Evolutionary conservation across 2,113 vertebrate genomes (phyloP).

Genomic region (Sylvietta virens): DNA sequence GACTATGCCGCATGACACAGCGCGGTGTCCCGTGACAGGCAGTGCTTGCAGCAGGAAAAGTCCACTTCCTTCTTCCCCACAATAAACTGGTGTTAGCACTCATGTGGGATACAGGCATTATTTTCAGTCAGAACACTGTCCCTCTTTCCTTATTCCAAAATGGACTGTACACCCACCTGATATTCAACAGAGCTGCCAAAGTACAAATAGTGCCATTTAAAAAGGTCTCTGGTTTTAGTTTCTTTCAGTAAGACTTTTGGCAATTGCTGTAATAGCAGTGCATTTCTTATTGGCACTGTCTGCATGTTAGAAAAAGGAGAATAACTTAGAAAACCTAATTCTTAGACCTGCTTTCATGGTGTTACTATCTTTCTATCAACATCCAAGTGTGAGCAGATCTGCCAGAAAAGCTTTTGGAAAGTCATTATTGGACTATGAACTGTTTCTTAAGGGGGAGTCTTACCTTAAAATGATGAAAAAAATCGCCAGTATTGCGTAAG

Average conservation of each 20-base stretch:
- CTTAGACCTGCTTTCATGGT: not conserved
- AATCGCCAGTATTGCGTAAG: not conserved
- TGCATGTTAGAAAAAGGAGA: not conserved
- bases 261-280: not conserved
- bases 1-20: not conserved
- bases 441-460: not conserved
- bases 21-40: not conserved
- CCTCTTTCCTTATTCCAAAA: not conserved
- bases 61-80: not conserved
- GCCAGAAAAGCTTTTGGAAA: not conserved
- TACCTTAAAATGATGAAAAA: not conserved
- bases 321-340: not conserved
- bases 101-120: too few species aligned
- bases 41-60: not conserved
- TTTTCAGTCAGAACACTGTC: not conserved
- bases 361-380: not conserved
- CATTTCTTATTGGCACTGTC: not conserved
- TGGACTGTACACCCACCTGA: accelerated
- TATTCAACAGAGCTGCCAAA: accelerated
- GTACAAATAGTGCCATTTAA: not conserved
- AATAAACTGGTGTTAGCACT: not conserved
- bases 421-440: not conserved
- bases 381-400: not conserved
- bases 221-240: not conserved
- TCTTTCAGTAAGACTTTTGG: not conserved